phyloP scores from a whole-genome alignment of 2,888 invertebrate genomes.

The Drosophila mayaguana region DNA sequence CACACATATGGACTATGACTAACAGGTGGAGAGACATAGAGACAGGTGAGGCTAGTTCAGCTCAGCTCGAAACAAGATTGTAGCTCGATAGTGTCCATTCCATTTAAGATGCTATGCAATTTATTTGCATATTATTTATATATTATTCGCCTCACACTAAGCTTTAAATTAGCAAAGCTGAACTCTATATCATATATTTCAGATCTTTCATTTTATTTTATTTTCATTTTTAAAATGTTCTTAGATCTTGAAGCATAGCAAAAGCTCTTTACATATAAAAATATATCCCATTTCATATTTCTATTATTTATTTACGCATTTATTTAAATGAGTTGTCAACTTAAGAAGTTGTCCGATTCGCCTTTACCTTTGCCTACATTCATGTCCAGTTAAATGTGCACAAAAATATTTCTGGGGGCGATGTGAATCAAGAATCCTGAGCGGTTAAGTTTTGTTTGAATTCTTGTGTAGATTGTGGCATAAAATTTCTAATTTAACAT shows the following conservation, averaged over 20 bases:
- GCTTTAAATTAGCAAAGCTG: neutral
- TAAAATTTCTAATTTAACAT: conserved; percentile 20
- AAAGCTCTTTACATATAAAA: neutral
- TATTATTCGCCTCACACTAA: too few species aligned
- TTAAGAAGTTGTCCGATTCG: neutral
- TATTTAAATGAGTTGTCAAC: conserved; percentile 3
- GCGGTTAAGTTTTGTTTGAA: conserved; percentile 10
- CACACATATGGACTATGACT: too few species aligned
- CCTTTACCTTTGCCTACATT: neutral
- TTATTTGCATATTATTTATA: neutral
- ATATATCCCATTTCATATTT: neutral
- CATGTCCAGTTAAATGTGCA: neutral
- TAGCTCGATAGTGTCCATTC: too few species aligned
- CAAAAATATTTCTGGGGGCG: neutral
- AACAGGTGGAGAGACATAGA: too few species aligned
- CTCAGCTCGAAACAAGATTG: too few species aligned
- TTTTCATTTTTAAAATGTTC: neutral
- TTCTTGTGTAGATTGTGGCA: conserved; percentile 7
- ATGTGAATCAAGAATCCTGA: conserved; percentile 4
- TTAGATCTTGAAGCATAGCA: neutral
- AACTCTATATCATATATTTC: neutral
- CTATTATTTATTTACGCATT: neutral
- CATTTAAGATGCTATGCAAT: neutral
- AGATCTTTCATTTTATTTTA: neutral
- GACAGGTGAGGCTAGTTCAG: too few species aligned